These are phyloP conservation scores for Propithecus perrieri DNA, from an alignment of 2,797 vertebrate species.

Conservation along the genomic window DNA sequence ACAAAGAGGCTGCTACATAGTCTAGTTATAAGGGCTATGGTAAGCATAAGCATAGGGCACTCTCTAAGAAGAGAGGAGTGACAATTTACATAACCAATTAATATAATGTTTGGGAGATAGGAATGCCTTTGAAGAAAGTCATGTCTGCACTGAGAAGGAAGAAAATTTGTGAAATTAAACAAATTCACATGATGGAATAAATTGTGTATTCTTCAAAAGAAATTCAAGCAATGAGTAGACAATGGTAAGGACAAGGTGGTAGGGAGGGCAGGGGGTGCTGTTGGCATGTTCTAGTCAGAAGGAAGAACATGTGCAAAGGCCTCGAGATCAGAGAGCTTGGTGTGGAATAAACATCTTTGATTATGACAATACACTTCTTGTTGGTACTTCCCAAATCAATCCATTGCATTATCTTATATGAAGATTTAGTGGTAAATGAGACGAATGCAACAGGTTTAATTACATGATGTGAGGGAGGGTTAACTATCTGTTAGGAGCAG, in stretches of 20 bases:
- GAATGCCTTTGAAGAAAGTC: conserved; percentile 11
- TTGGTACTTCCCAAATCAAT: neutral
- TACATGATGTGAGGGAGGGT: neutral
- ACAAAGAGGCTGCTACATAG: neutral
- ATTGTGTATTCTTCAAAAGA: neutral
- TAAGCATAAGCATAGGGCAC: neutral
- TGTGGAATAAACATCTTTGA: neutral
- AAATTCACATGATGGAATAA: neutral
- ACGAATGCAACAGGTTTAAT: neutral
- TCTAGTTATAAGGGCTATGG: neutral
- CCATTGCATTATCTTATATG: neutral
- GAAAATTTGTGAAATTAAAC: conserved; percentile 29
- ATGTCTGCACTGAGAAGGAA: neutral
- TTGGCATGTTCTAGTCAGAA: neutral
- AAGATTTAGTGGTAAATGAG: neutral
- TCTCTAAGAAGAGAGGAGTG: neutral
- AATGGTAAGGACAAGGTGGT: neutral
- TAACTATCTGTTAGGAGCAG: neutral
- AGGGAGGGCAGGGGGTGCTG: neutral
- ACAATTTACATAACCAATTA: neutral
- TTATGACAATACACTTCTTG: neutral
- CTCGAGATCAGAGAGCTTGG: neutral
- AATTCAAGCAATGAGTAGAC: neutral
- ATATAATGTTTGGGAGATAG: neutral
- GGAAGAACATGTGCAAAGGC: neutral